Evolutionary conservation across 2,888 invertebrate genomes (phyloP).

Genomic region (Euproctis similis): DNA sequence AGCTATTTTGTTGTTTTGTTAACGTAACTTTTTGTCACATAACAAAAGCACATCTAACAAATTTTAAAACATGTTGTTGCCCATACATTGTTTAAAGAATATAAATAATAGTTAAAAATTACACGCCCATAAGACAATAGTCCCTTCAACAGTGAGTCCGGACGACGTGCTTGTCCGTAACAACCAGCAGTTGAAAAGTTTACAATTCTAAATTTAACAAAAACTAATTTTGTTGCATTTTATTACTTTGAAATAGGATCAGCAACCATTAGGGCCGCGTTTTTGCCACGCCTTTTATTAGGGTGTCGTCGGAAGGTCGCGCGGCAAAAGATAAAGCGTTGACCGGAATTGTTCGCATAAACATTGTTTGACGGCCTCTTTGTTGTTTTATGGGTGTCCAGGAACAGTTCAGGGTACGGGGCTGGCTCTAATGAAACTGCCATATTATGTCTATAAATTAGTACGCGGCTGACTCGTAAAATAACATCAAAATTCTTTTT

Average conservation of each 20-base stretch:
- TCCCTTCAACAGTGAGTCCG: conserved; percentile 29
- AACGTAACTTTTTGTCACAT: background rate
- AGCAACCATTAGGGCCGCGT: conserved; percentile 64
- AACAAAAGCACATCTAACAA: conserved; percentile 6
- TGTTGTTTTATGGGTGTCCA: conserved; percentile 50
- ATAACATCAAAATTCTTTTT: no score
- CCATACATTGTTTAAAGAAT: no score
- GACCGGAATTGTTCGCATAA: conserved; percentile 67
- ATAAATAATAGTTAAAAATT: conserved; percentile 33
- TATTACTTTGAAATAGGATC: conserved; percentile 71
- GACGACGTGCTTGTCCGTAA: conserved; percentile 34
- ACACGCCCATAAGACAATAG: conserved; percentile 58
- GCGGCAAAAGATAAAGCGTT: conserved; percentile 68
- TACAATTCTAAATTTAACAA: conserved; percentile 61
- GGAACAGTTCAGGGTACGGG: conserved; percentile 17
- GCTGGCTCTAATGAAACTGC: conserved; percentile 13
- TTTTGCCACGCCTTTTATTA: conserved; percentile 74
- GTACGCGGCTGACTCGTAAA: conserved; percentile 11
- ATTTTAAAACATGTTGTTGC: conserved; percentile 9
- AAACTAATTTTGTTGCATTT: conserved; percentile 74
- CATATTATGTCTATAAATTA: conserved; percentile 12
- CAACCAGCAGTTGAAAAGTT: conserved; percentile 47
- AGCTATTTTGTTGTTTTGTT: background rate
- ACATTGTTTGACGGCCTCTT: conserved; percentile 69
- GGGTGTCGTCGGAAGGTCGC: conserved; percentile 70